Conservation (phyloP, 2,888 invertebrate species). For the Tubiluchus corallicola region DNA sequence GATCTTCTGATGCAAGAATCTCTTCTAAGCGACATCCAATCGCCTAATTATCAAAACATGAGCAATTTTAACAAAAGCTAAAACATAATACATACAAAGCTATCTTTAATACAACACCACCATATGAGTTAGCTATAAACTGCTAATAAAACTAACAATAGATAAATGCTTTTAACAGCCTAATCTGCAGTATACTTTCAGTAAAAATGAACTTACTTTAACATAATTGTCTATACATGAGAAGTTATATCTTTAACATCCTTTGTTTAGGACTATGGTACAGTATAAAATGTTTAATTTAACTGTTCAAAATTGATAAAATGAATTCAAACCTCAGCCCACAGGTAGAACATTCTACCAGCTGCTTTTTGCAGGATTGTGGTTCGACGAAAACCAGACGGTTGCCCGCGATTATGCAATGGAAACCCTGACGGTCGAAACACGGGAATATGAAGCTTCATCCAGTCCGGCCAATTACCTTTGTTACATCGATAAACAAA, state of each 20-base stretch:
- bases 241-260: no score
- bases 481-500: constrained; percentile 94
- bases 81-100: not conserved
- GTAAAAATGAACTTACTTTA: no score
- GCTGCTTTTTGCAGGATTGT: constrained; percentile 68
- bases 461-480: constrained; percentile 97
- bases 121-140: constrained; percentile 14
- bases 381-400: constrained; percentile 37
- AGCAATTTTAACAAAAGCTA: not conserved
- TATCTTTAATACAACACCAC: constrained; percentile 9
- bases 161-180: no score
- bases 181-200: no score
- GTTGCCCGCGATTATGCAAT: constrained; percentile 29
- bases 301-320: no score
- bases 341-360: constrained; percentile 90
- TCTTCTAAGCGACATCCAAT: constrained; percentile 77
- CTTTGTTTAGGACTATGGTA: no score
- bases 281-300: no score
- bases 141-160: no score
- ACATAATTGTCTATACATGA: no score
- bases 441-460: constrained; percentile 63
- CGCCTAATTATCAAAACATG: constrained; percentile 38
- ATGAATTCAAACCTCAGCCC: constrained; percentile 48
- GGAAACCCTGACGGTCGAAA: constrained; percentile 31
- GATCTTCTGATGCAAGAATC: constrained; percentile 41